phyloP scores from a whole-genome alignment of 2,113 vertebrate genomes.

The Antechinus flavipes region DNA sequence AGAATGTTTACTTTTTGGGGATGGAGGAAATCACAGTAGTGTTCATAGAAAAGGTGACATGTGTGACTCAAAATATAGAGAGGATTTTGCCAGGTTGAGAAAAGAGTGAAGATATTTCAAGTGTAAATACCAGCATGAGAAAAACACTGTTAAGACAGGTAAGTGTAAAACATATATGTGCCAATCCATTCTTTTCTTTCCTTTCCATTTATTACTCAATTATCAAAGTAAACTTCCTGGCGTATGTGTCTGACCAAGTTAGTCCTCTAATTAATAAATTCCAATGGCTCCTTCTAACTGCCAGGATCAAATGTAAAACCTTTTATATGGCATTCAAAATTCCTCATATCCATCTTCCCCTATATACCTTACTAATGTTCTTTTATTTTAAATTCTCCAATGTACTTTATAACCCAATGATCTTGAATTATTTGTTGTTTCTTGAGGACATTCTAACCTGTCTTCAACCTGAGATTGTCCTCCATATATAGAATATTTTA shows the following conservation, averaged over 20 bases:
- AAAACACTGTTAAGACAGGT: neutral
- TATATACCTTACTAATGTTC: no score
- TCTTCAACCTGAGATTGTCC: no score
- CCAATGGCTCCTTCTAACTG: neutral
- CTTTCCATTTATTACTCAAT: neutral
- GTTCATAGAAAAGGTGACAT: neutral
- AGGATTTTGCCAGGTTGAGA: neutral
- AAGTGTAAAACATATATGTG: neutral
- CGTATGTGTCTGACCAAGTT: neutral
- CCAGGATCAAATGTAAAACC: neutral
- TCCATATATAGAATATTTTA: no score
- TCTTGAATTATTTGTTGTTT: no score
- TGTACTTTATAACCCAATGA: no score
- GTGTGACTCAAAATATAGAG: neutral
- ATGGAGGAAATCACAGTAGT: neutral
- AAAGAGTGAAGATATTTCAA: neutral
- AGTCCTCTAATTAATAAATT: neutral
- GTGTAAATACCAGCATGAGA: neutral
- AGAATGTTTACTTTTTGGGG: neutral
- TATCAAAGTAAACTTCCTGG: neutral
- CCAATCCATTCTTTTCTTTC: neutral
- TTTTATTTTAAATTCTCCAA: no score
- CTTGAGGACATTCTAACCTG: no score
- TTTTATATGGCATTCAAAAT: neutral
- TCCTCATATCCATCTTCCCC: neutral